Percentiles rank a stretch among this genome's conserved stretches.
Evolutionary conservation across 2,113 vertebrate genomes (phyloP).

Genomic region (Elephas maximus): DNA sequence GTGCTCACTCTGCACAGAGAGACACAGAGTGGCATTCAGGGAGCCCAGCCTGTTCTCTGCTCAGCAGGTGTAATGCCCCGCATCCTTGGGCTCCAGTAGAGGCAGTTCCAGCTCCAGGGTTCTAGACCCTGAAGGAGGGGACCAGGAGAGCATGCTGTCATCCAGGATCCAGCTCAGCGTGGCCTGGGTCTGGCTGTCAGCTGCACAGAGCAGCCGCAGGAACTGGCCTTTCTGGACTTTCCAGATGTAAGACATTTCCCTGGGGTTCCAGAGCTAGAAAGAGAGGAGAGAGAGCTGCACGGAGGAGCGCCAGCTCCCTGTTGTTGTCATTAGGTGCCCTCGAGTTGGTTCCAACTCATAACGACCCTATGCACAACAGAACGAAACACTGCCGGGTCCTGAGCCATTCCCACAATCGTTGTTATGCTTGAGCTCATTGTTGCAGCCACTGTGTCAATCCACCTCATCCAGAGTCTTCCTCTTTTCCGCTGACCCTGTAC

Average conservation of each 20-base stretch:
- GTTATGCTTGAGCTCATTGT: no score
- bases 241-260: neutral
- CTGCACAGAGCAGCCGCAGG: conserved; percentile 67
- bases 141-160: neutral
- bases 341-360: no score
- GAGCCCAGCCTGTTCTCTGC: neutral
- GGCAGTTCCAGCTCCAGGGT: conserved; percentile 41
- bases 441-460: no score
- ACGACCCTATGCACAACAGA: no score
- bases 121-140: neutral
- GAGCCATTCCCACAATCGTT: no score
- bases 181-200: neutral
- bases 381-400: no score
- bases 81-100: neutral
- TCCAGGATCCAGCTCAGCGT: conserved; percentile 66
- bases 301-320: rapidly evolving
- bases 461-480: no score
- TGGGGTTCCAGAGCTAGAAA: neutral
- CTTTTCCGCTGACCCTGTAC: no score
- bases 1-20: conserved; percentile 74
- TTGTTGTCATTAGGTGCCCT: no score
- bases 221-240: conserved; percentile 63
- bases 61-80: conserved; percentile 67
- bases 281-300: neutral
- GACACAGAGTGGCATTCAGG: conserved; percentile 3